These are phyloP conservation scores for Colaptes auratus DNA, from an alignment of 2,113 vertebrate genomes.

Conservation along the genomic window DNA sequence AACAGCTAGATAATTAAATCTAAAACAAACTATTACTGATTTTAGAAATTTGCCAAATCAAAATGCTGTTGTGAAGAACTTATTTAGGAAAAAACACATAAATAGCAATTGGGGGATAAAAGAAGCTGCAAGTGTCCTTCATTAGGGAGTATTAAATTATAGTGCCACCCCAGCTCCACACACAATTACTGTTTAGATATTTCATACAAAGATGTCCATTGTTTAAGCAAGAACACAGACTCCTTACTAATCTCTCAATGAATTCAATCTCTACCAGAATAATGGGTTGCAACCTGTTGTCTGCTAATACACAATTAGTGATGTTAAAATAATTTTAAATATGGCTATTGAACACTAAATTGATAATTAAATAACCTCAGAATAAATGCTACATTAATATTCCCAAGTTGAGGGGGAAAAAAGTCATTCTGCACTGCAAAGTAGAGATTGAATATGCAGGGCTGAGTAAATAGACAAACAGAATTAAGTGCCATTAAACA, in stretches of 20 bases:
- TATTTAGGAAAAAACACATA: not conserved
- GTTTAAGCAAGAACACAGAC: not conserved
- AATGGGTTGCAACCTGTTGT: slow-evolving; percentile 12
- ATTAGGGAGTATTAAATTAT: slow-evolving; percentile 11
- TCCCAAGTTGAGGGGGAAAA: not conserved
- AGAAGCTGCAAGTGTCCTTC: not conserved
- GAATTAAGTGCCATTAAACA: slow-evolving; percentile 16
- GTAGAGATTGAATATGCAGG: not conserved
- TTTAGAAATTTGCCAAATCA: not conserved
- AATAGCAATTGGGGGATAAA: not conserved
- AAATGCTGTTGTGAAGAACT: not conserved
- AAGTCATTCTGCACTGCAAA: not conserved
- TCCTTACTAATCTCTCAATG: slow-evolving; percentile 20
- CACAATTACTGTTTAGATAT: slow-evolving; percentile 26
- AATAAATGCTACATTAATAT: not conserved
- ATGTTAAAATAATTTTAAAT: slow-evolving; percentile 8
- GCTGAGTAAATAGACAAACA: not conserved
- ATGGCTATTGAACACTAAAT: not conserved
- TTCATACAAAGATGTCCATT: slow-evolving; percentile 26
- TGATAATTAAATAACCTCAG: not conserved
- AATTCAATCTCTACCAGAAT: slow-evolving; percentile 1
- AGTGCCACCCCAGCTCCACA: slow-evolving; percentile 8
- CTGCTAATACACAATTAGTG: not conserved
- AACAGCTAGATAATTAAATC: not conserved
- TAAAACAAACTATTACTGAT: not conserved